Evolutionary conservation across 53 echinoderm and acorn worm species (phyloP).

Genomic region (Astropecten irregularis): DNA sequence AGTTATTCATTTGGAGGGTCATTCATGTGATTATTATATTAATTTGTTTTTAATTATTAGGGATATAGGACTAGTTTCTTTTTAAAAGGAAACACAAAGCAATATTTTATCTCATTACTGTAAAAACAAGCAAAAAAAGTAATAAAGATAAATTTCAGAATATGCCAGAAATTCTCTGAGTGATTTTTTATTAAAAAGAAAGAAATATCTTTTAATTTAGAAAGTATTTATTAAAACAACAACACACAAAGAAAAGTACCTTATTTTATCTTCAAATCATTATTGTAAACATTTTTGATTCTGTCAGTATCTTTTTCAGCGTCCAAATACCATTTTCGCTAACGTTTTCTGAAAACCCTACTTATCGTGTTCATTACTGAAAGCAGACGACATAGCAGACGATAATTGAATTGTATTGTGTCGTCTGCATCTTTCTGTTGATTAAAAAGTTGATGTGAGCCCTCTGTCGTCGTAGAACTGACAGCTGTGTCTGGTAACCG

Average conservation of each 20-base stretch:
- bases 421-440: no score
- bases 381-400: neutral
- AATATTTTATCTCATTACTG: conserved; percentile 47
- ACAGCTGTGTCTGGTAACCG: conserved; percentile 13
- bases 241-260: no score
- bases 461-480: conserved; percentile 21
- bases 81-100: conserved; percentile 8
- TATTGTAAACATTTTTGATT: no score
- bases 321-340: no score
- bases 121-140: conserved; percentile 6
- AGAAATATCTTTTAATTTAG: neutral
- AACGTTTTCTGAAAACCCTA: no score
- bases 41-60: neutral
- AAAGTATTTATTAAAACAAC: no score
- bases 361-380: no score
- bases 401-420: no score
- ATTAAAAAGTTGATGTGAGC: conserved; percentile 13
- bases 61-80: conserved; percentile 11
- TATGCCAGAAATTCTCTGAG: neutral
- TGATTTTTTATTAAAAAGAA: neutral
- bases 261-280: no score
- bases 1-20: neutral
- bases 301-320: no score
- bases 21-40: neutral
- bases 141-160: neutral